A percentile compares a stretch with the other conserved stretches of the same genome.
Evolutionary conservation across 2,888 invertebrate species (phyloP).

Genomic region (Parnassius mnemosyne): DNA sequence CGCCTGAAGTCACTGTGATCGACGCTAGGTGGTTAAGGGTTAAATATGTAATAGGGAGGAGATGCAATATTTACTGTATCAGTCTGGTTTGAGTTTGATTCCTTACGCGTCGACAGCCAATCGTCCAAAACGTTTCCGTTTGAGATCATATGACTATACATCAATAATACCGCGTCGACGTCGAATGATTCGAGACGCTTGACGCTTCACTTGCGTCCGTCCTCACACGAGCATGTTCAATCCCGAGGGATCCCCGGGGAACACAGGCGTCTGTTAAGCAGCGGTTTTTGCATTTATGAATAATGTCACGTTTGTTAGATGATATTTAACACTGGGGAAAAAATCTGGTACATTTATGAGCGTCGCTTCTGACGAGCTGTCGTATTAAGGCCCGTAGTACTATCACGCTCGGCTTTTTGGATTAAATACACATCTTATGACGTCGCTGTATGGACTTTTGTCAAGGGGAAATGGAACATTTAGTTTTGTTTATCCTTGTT

Average conservation of each 20-base stretch:
- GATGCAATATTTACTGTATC: too few relatives aligned
- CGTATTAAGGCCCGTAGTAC: slow-evolving; percentile 2
- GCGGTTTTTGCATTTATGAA: slow-evolving; percentile 17
- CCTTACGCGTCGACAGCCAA: not conserved
- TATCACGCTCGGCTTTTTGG: not conserved
- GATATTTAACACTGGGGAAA: slow-evolving; percentile 4
- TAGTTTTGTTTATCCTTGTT: too few relatives aligned
- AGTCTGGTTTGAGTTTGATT: too few relatives aligned
- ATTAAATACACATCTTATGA: slow-evolving; percentile 1
- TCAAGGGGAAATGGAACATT: too few relatives aligned
- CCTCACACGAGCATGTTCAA: not conserved
- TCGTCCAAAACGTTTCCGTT: slow-evolving; percentile 9
- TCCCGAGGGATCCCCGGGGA: slow-evolving; percentile 3
- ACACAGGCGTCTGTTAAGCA: slow-evolving; percentile 3
- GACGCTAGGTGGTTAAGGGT: too few relatives aligned
- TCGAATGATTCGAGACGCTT: slow-evolving; percentile 7
- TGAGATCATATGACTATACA: not conserved
- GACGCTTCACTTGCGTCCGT: slow-evolving; percentile 6
- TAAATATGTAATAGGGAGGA: too few relatives aligned
- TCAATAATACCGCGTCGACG: slow-evolving; percentile 2
- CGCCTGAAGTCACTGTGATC: too few relatives aligned
- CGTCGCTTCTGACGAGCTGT: slow-evolving; percentile 5
- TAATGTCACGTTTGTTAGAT: slow-evolving; percentile 5
- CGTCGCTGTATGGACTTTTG: not conserved
- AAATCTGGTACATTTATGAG: slow-evolving; percentile 5